Percentiles rank a stretch among this genome's conserved stretches.
Evolutionary conservation across 2,888 invertebrate genomes (phyloP).

Genomic region (Pristionchus exspectatus): DNA sequence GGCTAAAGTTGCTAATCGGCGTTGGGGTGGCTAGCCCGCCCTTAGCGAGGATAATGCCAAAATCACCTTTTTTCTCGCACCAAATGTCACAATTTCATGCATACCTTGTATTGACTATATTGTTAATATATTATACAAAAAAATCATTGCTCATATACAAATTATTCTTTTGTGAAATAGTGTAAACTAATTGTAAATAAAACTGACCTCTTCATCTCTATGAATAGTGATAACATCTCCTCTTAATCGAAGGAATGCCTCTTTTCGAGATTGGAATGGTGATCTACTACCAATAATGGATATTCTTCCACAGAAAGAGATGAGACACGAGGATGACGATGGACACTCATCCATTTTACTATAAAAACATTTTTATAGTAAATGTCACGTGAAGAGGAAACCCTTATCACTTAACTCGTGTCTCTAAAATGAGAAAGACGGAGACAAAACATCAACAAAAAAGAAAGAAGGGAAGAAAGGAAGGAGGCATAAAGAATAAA

Average conservation of each 20-base stretch:
- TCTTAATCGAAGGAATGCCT: slow-evolving; percentile 48
- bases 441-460: slow-evolving; percentile 7
- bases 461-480: neutral
- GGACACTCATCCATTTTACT: neutral
- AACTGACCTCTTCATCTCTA: slow-evolving; percentile 40
- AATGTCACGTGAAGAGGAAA: neutral
- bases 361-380: neutral
- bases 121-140: too few species aligned
- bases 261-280: slow-evolving; percentile 33
- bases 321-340: slow-evolving; percentile 14
- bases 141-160: neutral
- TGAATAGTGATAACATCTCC: slow-evolving; percentile 46
- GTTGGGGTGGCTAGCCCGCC: too few species aligned
- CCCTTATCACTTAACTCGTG: slow-evolving; percentile 2
- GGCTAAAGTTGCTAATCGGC: too few species aligned
- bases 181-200: neutral
- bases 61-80: too few species aligned
- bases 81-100: too few species aligned
- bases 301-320: slow-evolving; percentile 43
- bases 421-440: neutral
- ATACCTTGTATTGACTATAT: too few species aligned
- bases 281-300: neutral
- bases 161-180: neutral
- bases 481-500: neutral
- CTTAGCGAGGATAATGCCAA: too few species aligned